Evolutionary conservation across 1,140 invertebrate species (phyloP), one percentile per base, ranked within the genome.

Genomic region (Lerema accius): DNA sequence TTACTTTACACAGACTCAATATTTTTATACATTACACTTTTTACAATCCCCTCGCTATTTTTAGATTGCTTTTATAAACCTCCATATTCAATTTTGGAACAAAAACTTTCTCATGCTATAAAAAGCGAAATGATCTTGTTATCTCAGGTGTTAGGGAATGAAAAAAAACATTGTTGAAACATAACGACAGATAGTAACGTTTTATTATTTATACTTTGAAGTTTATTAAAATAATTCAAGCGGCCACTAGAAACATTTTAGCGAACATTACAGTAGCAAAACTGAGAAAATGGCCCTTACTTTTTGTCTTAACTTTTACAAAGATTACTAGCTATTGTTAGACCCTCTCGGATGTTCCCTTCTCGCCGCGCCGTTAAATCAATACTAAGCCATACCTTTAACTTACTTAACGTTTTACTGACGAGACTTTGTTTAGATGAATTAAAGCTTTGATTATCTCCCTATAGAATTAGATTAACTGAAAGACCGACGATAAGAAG

Each of bases 401-500:
- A 11, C 10, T 37, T 37, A 37, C 10, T 11, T 11, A 37, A n/a
- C 35, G 4, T 37, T 37, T 37, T 11, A 37, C 35, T 37, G 10
- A 11, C n/a, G 35, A 37, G 35, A 11, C 35, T 37, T 37, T 37
- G 35, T 37, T 37, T 37, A n/a, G 35, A 37, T n/a, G 35, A 37
- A 37, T 37, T 3, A 37, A 37, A 11, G 10, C 35, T 37, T 37
- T 37, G 10, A 37, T 37, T 37, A 11, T 11, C 35, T 37, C 35
- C n/a, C 1, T 11, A 37, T 37, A 37, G 10, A 37, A 37, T 37
- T 37, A 37, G 10, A 37, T 37, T 37, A 37, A 4, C 4, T 37
- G 3, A 23, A 32, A 32, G 9, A 7, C 28, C 7, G 6, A 11
- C 1, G 1, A 37, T 11, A 11, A 37, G n/a, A 1, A 37, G 2